Evolutionary conservation across 1,140 invertebrate genomes (phyloP), one percentile per base, ranked within the genome.

Genomic region (Heliconius melpomene): DNA sequence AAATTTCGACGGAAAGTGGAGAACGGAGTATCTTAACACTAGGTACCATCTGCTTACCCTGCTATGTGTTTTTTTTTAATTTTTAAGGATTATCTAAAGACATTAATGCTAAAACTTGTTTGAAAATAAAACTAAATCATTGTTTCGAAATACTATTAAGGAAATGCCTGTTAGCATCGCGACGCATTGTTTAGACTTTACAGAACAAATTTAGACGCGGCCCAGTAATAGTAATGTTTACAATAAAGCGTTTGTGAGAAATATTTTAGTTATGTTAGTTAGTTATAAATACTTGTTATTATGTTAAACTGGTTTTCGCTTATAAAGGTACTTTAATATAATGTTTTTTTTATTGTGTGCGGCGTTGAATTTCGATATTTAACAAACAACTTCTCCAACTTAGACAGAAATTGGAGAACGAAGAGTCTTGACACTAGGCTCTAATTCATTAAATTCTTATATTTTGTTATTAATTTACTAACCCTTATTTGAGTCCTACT

Each of bases 211-310:
- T 66, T 66, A 66, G 60, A 66, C 26, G 26, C 60, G 60, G 60
- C 60, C 60, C 29, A 66, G 60, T 66, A 66, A 26, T 66, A 66
- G 60, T 66, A 66, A 29, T 66, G 60, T 66, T 66, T 26, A 66
- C 60, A 66, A 66, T 29, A 13, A 13, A 29, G 1, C 60, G 60
- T 66, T 29, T 16, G 60, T 66, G 11, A 29, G 26, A n/a, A 29
- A 66, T 66, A 66, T 29, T 66, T 66, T 66, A 8, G 60, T 26
- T 66, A 6, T n/a, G 3, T 5, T 3, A 32, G 3, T 32, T 32
- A 32, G 20, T 60, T 60, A 23, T 60, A 60, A 60, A n/a, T 52
- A 20, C 6, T 52, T 52, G 50, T 20, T 52, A 52, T 20, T 52
- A 52, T 52, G 13, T 52, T 52, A 52, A 46, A 16, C 13, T 46